These are phyloP conservation scores for Trichacis sp. DNA, from an alignment of 2,888 invertebrate species.

Conservation along the genomic window DNA sequence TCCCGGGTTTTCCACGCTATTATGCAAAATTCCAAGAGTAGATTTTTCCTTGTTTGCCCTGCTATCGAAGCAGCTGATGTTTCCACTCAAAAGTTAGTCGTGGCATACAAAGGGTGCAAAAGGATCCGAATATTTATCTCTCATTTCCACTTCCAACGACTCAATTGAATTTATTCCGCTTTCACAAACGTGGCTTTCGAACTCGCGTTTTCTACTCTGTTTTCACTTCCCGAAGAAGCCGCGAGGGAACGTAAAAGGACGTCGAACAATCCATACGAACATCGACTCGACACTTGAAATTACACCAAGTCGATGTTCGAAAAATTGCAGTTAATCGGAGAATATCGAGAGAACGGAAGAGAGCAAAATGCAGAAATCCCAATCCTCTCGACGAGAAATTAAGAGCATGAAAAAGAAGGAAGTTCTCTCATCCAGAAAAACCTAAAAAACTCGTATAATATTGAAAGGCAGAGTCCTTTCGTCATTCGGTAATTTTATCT, in stretches of 20 bases:
- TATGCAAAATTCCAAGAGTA: not conserved
- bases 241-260: not conserved
- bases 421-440: too few species aligned
- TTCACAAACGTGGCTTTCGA: not conserved
- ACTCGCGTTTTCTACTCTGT: not conserved
- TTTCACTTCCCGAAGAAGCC: not conserved
- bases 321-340: too few species aligned
- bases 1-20: not conserved
- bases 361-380: too few species aligned
- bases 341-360: too few species aligned
- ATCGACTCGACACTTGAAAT: not conserved
- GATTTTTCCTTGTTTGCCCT: not conserved
- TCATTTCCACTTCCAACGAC: slow-evolving; percentile 2
- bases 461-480: too few species aligned
- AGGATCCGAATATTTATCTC: not conserved
- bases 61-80: too few species aligned
- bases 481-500: too few species aligned
- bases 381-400: too few species aligned
- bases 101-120: not conserved
- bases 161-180: not conserved
- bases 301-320: not conserved
- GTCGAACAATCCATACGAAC: not conserved
- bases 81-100: too few species aligned
- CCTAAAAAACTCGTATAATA: too few species aligned
- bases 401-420: too few species aligned